These are phyloP conservation scores for Prorops nasuta DNA, from an alignment of 1,140 invertebrate genomes.

Conservation along the genomic window DNA sequence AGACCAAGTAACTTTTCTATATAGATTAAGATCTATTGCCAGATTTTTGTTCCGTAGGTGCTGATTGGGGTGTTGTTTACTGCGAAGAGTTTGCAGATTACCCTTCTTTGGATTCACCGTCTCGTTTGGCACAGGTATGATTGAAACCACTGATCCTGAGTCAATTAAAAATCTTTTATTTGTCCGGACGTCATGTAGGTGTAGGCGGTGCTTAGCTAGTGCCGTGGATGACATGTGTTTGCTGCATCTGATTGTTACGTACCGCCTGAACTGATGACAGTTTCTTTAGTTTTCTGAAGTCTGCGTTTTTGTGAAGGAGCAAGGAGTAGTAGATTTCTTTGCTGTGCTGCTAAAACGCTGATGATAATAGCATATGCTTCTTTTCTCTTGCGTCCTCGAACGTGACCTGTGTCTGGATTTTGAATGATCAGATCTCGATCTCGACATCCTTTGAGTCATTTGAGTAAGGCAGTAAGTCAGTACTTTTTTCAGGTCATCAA, in stretches of 20 bases:
- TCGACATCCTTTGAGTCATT: neutral
- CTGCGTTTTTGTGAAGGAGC: neutral
- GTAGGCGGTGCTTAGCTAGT: neutral
- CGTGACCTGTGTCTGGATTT: neutral
- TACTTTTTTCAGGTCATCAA: neutral
- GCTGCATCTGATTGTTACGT: neutral
- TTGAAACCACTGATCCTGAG: neutral
- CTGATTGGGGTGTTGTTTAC: conserved; percentile 25
- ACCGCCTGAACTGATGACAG: conserved; percentile 1
- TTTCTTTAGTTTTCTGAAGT: neutral
- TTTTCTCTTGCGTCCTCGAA: no score
- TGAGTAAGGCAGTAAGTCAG: neutral
- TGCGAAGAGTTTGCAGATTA: conserved; percentile 8
- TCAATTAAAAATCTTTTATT: neutral
- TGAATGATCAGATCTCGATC: neutral
- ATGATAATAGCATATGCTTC: conserved; percentile 1
- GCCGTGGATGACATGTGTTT: neutral
- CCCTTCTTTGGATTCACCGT: neutral
- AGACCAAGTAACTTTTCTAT: conserved; percentile 31
- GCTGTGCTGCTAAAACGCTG: neutral
- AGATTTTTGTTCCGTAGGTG: conserved; percentile 33
- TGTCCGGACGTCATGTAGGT: neutral
- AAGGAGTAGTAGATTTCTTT: neutral
- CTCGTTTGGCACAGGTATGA: neutral
- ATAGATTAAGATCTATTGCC: conserved; percentile 29